Evolutionary conservation across 2,113 vertebrate genomes (phyloP), one percentile per base, ranked within the genome.

Genomic region (Lampris incognitus): DNA sequence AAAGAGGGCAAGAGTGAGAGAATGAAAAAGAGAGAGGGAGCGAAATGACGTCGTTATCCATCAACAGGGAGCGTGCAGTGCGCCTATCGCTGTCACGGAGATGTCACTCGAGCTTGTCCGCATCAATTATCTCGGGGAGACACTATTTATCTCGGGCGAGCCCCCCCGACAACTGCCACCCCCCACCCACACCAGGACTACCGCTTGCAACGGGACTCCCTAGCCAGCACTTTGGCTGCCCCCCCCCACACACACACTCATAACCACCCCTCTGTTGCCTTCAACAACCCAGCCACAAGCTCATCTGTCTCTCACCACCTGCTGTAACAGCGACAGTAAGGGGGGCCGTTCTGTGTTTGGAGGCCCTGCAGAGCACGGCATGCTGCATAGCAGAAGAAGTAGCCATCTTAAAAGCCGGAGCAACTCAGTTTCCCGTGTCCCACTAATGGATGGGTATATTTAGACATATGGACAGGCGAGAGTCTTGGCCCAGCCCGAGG

Each of bases 381-480:
- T 83, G 38, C 62, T 49, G 62, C 8, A 4, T 78, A 88, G 70
- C 77, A 78, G 82, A 79, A 84, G 79, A 76, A 86, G 89, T 39
- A 71, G 82, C 65, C 88, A 89, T 81, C 85, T 89, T 91, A 90
- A 90, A 88, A 89, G 88, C 91, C 72, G 13, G 1, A 69, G 84
- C 81, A 82, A 71, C 79, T 83, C 79, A 69, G 68, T 85, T 82
- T 73, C 64, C 81, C 82, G 75, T 71, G 80, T 83, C 83, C 81
- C 50, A 24, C 89, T 93, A 93, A 91, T 93, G 90, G 90, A 91
- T 50, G 86, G 76, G 57, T 89, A 87, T 79, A 91, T 92, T 90
- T 89, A 90, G 90, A 91, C 87, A 83, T 87, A 81, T 40, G 81
- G 81, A 85, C 75, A 86, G 84, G 87, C 66, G 81, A 82, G 61